These are phyloP conservation scores for Pristionchus mayeri DNA, from an alignment of 2,888 invertebrate species.

Conservation along the genomic window DNA sequence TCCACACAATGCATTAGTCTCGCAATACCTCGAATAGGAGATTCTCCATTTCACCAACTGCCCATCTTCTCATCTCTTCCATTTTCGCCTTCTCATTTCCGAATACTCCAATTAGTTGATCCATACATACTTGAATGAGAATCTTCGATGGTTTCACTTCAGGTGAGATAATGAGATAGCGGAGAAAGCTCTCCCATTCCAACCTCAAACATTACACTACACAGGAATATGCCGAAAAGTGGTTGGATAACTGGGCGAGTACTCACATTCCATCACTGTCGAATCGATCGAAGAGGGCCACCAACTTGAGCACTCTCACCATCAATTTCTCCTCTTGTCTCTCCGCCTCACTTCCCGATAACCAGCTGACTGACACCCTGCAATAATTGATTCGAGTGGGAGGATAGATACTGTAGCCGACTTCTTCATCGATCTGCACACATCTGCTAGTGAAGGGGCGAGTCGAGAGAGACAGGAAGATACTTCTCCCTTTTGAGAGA, in stretches of 20 bases:
- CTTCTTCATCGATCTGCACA: slow-evolving; percentile 23
- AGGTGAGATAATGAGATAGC: slow-evolving; percentile 11
- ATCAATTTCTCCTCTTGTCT: slow-evolving; percentile 29
- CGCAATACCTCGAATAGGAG: slow-evolving; percentile 2
- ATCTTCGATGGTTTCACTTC: slow-evolving; percentile 11
- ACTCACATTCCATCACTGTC: slow-evolving; percentile 39
- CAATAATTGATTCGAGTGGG: neutral
- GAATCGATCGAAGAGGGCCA: neutral
- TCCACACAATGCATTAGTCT: neutral
- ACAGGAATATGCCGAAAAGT: no score
- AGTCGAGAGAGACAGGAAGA: slow-evolving; percentile 34
- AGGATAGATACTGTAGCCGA: neutral
- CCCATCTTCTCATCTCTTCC: slow-evolving; percentile 4
- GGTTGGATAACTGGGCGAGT: neutral
- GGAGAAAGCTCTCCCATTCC: slow-evolving; percentile 18
- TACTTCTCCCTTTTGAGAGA: neutral
- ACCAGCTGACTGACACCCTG: slow-evolving; percentile 9
- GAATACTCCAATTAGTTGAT: slow-evolving; percentile 35
- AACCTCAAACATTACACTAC: neutral
- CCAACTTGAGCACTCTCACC: slow-evolving; percentile 28
- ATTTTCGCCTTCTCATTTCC: neutral
- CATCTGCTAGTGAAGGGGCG: slow-evolving; percentile 34
- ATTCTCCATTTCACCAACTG: neutral
- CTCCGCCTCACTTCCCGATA: neutral
- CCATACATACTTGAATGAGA: neutral